Percentiles rank a stretch among this genome's conserved stretches.
phyloP scores from a whole-genome alignment of 2,113 vertebrate genomes.

The Morone saxatilis region DNA sequence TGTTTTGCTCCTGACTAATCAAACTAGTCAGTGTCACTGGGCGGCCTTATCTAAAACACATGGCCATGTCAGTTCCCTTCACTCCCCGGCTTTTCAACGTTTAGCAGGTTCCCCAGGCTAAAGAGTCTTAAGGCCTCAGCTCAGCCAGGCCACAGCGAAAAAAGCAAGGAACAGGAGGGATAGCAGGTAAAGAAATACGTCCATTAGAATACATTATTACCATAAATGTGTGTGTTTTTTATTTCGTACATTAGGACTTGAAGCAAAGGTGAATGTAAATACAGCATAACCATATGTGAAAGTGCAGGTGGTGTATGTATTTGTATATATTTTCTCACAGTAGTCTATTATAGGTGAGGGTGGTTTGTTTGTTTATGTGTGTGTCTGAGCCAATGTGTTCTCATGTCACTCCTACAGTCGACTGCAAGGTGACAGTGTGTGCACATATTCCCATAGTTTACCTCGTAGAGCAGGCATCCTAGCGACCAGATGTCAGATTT shows the following conservation, averaged over 20 bases:
- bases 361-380: constrained; percentile 53
- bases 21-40: constrained; percentile 77
- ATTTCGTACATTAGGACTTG: background rate
- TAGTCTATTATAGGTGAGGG: constrained; percentile 11
- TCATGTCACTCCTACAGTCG: constrained; percentile 58
- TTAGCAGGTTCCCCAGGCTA: constrained; percentile 72
- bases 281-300: background rate
- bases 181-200: background rate
- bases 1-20: constrained; percentile 74
- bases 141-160: constrained; percentile 54
- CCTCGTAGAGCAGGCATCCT: constrained; percentile 98
- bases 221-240: background rate
- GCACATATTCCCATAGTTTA: constrained; percentile 76
- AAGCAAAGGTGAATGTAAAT: background rate
- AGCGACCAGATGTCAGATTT: constrained; percentile 99
- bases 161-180: background rate
- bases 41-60: constrained; percentile 81
- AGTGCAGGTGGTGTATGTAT: background rate
- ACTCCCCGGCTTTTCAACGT: constrained; percentile 63
- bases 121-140: constrained; percentile 84
- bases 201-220: background rate
- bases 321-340: background rate
- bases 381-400: constrained; percentile 49
- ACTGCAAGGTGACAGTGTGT: constrained; percentile 66
- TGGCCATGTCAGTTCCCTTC: constrained; percentile 79